Base-by-base conservation (phyloP, 2,888 invertebrate genomes). In the Amphipoea lucens region DNA sequence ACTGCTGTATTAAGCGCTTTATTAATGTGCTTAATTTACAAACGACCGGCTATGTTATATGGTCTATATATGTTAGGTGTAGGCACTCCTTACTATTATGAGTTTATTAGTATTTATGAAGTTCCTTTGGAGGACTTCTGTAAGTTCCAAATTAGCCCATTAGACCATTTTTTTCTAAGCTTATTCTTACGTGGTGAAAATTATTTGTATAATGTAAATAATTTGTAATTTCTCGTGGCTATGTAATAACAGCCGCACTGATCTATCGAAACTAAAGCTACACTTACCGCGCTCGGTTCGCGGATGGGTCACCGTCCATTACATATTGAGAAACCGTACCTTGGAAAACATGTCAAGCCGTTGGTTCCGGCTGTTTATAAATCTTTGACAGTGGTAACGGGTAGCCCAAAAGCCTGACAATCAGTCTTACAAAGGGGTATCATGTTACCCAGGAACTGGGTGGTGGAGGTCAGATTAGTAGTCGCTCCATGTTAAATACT, bases 21-120 rank as follows among this genome's bases (percentile, higher is more conserved):
- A 86, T 77, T 84, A 84, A 87, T 84, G 87, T 75, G 87, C 84
- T 84, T 79, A 84, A 84, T 87, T 87, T 84, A 75, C 69, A 83
- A 86, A 84, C 70, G 83, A 67, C 69, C 48, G 48, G n/a, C 73
- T 60, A 48, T 70, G 48, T 63, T 81, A 51, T 54, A 62, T 51
- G 29, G 45, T 42, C 42, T 67, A 51, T 54, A 4, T 54, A 12
- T 65, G 40, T 71, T 40, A 69, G 68, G 17, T 74, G 54, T 7
- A 60, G 48, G 62, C 20, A 42, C n/a, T 45, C 29, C 17, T n/a
- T 60, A 63, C 20, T 57, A 40, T 42, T 63, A 79, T 63, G 4
- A 62, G 36, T 67, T 45, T 36, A 54, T 80, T 29, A 78, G 51
- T 84, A 51, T 62, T 60, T 67, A 36, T n/a, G 42, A 36, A 51